Base-by-base conservation (phyloP, 2,797 vertebrate species). In the Catostomus latipinnis region DNA sequence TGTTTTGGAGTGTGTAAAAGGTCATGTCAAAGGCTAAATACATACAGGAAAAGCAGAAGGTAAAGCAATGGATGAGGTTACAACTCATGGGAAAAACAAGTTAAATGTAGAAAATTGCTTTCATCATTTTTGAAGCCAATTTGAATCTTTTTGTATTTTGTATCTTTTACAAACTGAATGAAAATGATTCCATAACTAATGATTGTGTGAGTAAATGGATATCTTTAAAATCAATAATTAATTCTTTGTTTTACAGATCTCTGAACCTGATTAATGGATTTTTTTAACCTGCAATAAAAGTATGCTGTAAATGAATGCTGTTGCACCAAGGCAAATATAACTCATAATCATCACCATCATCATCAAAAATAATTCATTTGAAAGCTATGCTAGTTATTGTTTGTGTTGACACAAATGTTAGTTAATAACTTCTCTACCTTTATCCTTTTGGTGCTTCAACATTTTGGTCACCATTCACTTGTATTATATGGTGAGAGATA, bases 1-100 rank as follows among this genome's bases (percentile, higher is more conserved):
- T 92, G 91, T 91, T 87, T 82, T 85, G 80, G 68, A 13, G 8
- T 34, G 22, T 82, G 56, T 72, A 72, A 11, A 52, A 86, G 86
- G 85, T 90, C 60, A 89, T 88, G 83, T 84, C 88, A 82, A 86
- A 45, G 74, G 74, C 76, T 86, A 90, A 85, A 89, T 86, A 18
- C 43, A 57, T 10, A n/a, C 12, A 61, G 16, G 4, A 57, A 16
- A 13, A 61, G 10, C 13, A 7, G 34, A 45, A 43, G 48, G 11
- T 1, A 45, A 45, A 45, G 6, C 1, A 7, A 11, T 11, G n/a
- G 18, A 11, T 22, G 10, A 56, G 52, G 11, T 22, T 57, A 76
- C 45, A 58, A 22, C 53, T 48, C 13, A 16, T 13, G 34, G n/a
- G 14, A 16, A 14, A 16, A 11, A 34, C 14, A 34, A 34, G 34